Base-by-base conservation (phyloP, 2,113 vertebrate species). In the Cyrtonyx montezumae region DNA sequence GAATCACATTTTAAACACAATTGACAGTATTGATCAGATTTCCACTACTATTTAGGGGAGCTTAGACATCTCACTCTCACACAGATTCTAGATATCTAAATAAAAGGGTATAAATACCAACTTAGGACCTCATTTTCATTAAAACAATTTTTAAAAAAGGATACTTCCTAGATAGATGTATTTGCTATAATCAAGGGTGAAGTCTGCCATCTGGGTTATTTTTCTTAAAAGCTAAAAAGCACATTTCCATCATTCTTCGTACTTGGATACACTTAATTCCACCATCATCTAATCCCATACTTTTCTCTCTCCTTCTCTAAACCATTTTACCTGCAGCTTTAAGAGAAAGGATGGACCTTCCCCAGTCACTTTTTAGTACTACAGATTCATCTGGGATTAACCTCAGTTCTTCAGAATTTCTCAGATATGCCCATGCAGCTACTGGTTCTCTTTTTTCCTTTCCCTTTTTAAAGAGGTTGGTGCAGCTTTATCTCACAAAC, bases 401-500 rank as follows among this genome's bases (percentile, higher is more conserved):
- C 26, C 51, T 36, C 67, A 75, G 13, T 84, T 83, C 21, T 77
- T 92, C 4, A 2, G 81, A 89, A 21, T 78, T 85, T 69, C 37
- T 92, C 73, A 61, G 68, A 83, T 58, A 40, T 79, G 18, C 10
- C 87, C 42, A 51, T 74, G 11, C 22, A 79, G 69, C 20, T 70
- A 32, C 28, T 78, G 26, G 14, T 45, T 85, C 61, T 84, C 62
- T 93, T 88, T 91, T 69, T 79, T 84, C 63, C 82, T 85, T 69
- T 70, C 46, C 10, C 5, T 73, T 83, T 86, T 88, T 53, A 93
- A 86, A 88, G 84, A 94, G 71, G 12, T 37, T 93, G 65, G 18
- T 45, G 48, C 23, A 61, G 42, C 65, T 88, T 92, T 90, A 91
- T 96, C 76, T 84, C 40, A 75, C 53, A 80, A 23, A 61, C 26